Evolutionary conservation across 2,888 invertebrate species (phyloP).

Genomic region (Cheilosia scutellata): DNA sequence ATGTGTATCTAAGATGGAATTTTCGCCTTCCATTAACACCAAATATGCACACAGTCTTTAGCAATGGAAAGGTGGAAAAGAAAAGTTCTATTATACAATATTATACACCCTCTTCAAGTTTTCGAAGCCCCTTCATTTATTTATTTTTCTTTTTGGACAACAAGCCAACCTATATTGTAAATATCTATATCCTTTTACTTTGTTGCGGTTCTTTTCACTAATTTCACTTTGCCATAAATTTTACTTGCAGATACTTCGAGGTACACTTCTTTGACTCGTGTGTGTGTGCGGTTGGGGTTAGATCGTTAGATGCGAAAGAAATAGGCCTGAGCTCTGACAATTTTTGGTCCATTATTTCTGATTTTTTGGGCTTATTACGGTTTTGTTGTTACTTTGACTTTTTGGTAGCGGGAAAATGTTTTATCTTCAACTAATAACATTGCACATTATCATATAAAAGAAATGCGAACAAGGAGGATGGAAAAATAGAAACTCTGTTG

Average conservation of each 20-base stretch:
- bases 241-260: conserved; percentile 64
- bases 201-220: conserved; percentile 50
- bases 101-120: conserved; percentile 68
- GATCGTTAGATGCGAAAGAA: conserved; percentile 6
- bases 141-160: conserved; percentile 33
- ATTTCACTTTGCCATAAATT: conserved; percentile 73
- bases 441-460: conserved; percentile 44
- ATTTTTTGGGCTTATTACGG: conserved; percentile 58
- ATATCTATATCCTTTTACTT: conserved; percentile 70
- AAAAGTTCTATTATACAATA: conserved; percentile 15
- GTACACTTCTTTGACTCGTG: not conserved
- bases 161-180: conserved; percentile 60
- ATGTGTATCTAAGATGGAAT: conserved; percentile 75
- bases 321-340: conserved; percentile 65
- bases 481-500: conserved; percentile 34
- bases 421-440: conserved; percentile 74
- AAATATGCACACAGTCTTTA: conserved; percentile 70
- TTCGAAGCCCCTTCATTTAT: conserved; percentile 13
- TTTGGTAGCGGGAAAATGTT: conserved; percentile 40
- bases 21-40: conserved; percentile 74
- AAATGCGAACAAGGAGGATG: conserved; percentile 6
- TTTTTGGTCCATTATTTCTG: conserved; percentile 74
- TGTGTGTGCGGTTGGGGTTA: conserved; percentile 1
- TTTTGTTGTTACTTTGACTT: conserved; percentile 39
- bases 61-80: conserved; percentile 38